Evolutionary conservation across 2,888 invertebrate species (phyloP).

Genomic region (Glyphotaelius pellucidus): DNA sequence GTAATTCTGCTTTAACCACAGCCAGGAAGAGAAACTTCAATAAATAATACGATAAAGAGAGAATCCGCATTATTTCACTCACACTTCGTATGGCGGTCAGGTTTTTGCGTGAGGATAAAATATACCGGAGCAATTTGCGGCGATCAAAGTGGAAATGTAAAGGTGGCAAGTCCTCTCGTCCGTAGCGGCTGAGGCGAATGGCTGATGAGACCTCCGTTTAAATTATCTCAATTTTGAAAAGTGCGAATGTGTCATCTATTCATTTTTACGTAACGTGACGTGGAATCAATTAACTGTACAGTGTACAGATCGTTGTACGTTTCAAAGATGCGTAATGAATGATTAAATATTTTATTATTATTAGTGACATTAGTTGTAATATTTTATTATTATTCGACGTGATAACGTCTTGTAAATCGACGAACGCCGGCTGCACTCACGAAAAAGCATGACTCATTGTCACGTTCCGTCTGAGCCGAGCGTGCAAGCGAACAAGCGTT

Average conservation of each 20-base stretch:
- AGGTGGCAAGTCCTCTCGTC: neutral
- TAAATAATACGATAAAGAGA: constrained; percentile 17
- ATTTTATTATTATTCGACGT: too few relatives aligned
- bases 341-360: too few relatives aligned
- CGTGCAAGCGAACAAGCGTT: too few relatives aligned
- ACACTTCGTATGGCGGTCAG: constrained; percentile 13
- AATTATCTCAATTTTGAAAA: neutral
- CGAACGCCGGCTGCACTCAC: too few relatives aligned
- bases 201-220: constrained; percentile 15
- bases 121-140: constrained; percentile 21
- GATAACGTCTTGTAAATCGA: too few relatives aligned
- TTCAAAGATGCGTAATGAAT: too few relatives aligned
- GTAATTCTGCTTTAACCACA: neutral
- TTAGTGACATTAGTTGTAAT: too few relatives aligned
- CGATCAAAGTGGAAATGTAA: constrained; percentile 9
- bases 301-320: neutral
- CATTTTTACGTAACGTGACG: neutral
- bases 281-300: neutral
- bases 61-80: neutral
- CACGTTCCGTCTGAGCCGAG: too few relatives aligned
- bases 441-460: too few relatives aligned
- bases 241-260: neutral
- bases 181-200: neutral
- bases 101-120: neutral
- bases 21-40: neutral